A percentile compares a stretch with the other conserved stretches of the same genome.
Evolutionary conservation across 1,140 invertebrate species (phyloP).

Genomic region (Rhopalosiphum padi): DNA sequence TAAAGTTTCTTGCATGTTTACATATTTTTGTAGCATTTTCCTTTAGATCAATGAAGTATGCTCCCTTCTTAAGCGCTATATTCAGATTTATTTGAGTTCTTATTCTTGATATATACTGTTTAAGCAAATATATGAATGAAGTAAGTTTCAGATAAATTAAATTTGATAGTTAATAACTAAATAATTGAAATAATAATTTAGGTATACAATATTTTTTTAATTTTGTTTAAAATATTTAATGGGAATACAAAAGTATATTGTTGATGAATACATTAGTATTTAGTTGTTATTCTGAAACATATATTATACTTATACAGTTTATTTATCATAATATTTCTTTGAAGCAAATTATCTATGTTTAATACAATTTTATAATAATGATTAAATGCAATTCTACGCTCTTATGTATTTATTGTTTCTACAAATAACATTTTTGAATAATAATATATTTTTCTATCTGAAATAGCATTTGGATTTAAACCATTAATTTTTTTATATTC

Average conservation of each 20-base stretch:
- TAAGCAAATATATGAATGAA: background rate
- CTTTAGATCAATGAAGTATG: background rate
- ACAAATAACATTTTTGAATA: background rate
- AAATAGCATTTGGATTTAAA: background rate
- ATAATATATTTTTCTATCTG: background rate
- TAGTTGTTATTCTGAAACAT: slow-evolving; percentile 5
- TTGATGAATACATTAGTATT: background rate
- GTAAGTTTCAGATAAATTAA: slow-evolving; percentile 12
- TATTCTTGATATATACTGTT: background rate
- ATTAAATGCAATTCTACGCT: background rate
- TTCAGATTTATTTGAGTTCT: background rate
- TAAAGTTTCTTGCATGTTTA: slow-evolving; percentile 36
- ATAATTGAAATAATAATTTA: background rate
- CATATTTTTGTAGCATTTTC: slow-evolving; percentile 50
- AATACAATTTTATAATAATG: background rate
- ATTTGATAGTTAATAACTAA: background rate
- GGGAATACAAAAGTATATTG: background rate
- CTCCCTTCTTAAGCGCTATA: background rate
- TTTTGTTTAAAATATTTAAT: background rate
- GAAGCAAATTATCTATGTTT: background rate
- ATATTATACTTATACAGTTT: slow-evolving; percentile 6
- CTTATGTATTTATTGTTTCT: background rate
- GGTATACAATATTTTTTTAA: background rate
- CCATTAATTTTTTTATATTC: background rate
- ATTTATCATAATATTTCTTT: background rate